Evolutionary conservation across 2,113 vertebrate species (phyloP).

Genomic region (Bucco capensis): DNA sequence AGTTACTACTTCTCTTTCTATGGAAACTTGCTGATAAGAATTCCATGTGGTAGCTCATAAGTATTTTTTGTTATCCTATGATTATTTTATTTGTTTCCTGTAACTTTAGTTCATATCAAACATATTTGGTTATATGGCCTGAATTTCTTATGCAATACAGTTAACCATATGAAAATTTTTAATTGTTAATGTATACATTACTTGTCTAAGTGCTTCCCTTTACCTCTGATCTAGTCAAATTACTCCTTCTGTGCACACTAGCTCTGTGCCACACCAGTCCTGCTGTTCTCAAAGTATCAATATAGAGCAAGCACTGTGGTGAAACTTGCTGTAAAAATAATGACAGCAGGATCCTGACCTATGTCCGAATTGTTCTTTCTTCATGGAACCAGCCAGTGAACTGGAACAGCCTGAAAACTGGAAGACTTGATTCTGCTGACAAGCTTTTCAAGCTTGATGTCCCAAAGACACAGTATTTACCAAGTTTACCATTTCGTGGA

Average conservation of each 20-base stretch:
- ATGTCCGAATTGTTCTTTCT: background rate
- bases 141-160: background rate
- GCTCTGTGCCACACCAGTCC: background rate
- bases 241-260: background rate
- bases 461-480: slow-evolving; percentile 38
- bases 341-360: slow-evolving; percentile 45
- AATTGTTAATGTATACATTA: background rate
- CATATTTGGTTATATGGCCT: background rate
- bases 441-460: slow-evolving; percentile 43
- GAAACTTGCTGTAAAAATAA: slow-evolving; percentile 14
- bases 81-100: background rate
- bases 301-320: background rate
- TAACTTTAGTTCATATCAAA: background rate
- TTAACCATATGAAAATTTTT: background rate
- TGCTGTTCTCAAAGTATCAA: background rate
- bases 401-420: slow-evolving; percentile 45
- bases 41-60: background rate
- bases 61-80: background rate
- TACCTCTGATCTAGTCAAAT: background rate
- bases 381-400: slow-evolving; percentile 34
- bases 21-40: background rate
- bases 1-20: background rate
- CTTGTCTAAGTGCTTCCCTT: background rate
- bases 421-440: slow-evolving; percentile 53
- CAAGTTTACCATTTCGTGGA: slow-evolving; percentile 30